Evolutionary conservation across 2,797 vertebrate genomes (phyloP).

Genomic region (Xenopus petersii): DNA sequence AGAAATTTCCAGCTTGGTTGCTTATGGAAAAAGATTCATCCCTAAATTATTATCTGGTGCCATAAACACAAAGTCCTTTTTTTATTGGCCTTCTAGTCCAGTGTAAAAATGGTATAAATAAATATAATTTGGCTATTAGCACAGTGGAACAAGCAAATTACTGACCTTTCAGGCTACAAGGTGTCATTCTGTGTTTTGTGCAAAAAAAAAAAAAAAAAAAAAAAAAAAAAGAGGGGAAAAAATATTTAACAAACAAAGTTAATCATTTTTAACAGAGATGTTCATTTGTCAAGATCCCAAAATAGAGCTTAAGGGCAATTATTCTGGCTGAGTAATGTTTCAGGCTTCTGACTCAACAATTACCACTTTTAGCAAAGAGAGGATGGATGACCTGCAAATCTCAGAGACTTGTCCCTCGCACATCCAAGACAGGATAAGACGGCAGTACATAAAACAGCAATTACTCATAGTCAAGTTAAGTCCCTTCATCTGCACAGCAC

Average conservation of each 20-base stretch:
- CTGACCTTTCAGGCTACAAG: neutral
- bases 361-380: neutral
- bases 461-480: neutral
- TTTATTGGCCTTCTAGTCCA: neutral
- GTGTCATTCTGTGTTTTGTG: too few species aligned
- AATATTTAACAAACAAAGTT: neutral
- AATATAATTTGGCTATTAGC: neutral
- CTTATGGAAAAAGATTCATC: too few species aligned
- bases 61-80: too few species aligned
- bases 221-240: too few species aligned
- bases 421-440: neutral
- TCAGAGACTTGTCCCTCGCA: too few species aligned
- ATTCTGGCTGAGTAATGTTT: neutral
- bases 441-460: too few species aligned
- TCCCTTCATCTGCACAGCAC: neutral
- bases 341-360: neutral
- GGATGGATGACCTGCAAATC: neutral
- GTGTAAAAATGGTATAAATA: neutral
- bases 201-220: too few species aligned
- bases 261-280: neutral
- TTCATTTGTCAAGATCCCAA: neutral
- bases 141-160: neutral
- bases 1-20: too few species aligned
- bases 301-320: constrained; percentile 1
- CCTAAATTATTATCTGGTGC: too few species aligned